Conservation (phyloP, 2,113 vertebrate genomes). For the Phoxinus phoxinus region DNA sequence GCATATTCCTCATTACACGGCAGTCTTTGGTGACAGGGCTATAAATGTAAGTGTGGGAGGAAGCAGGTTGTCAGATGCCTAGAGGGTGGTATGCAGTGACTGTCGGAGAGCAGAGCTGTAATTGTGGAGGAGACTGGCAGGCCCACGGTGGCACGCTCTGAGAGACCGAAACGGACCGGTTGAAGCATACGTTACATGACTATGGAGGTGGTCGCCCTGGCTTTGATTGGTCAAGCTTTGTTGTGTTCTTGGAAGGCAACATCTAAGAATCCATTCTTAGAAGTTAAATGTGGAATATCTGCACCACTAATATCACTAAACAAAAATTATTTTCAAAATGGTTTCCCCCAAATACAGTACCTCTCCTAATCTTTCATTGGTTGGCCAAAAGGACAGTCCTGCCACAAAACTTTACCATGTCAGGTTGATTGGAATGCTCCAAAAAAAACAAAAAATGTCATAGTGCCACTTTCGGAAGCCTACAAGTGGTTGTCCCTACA, state of each 20-base stretch:
- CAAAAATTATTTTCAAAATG: background rate
- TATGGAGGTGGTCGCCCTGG: conserved; percentile 2
- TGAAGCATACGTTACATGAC: conserved; percentile 32
- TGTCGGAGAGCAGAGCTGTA: conserved; percentile 54
- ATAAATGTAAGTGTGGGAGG: conserved; percentile 57
- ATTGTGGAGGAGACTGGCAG: conserved; percentile 53
- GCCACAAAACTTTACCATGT: background rate
- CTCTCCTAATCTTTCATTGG: background rate
- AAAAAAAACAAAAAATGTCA: background rate
- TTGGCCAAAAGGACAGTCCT: background rate
- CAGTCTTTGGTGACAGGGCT: conserved; percentile 51
- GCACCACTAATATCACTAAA: background rate
- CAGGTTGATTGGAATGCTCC: background rate
- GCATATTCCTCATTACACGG: conserved; percentile 46
- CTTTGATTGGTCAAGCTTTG: conserved; percentile 25
- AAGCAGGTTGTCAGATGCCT: conserved; percentile 58
- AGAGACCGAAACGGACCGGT: conserved; percentile 13
- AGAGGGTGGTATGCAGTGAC: conserved; percentile 48
- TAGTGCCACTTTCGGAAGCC: background rate
- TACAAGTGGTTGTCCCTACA: background rate
- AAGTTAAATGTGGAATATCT: background rate
- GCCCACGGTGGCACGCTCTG: conserved; percentile 19
- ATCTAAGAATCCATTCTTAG: conserved; percentile 3
- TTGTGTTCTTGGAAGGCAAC: background rate
- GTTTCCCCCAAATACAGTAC: background rate